Base-by-base conservation (phyloP, 2,113 vertebrate species). In the Origma solitaria region DNA sequence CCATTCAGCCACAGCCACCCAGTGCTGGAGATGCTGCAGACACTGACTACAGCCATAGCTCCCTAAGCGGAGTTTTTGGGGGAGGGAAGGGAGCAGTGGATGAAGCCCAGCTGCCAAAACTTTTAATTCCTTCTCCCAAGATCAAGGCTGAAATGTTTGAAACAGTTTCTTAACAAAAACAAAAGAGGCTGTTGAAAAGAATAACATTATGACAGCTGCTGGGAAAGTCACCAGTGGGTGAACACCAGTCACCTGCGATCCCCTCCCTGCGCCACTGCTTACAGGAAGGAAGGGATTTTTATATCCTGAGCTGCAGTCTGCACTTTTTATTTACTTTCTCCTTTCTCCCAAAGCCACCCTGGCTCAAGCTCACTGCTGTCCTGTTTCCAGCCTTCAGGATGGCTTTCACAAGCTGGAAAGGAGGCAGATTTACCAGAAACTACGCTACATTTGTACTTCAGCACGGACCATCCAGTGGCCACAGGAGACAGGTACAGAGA, bases 151-250 rank as follows among this genome's bases (percentile, higher is more conserved):
- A 96, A 94, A 90, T 54, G 82, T 95, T 91, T 91, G 82, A 94
- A 96, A 83, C 72, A 19, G 83, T 92, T 95, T 88, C 95, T 95
- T 94, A 82, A 82, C 51, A 75, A 95, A 94, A 95, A 91, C 93
- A 96, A 73, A 82, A 94, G 82, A 92, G 92, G 72, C 65, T 72
- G 95, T 42, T 82, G 94, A 94, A 96, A 92, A 95, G 94, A 97
- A 96, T 77, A 96, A 96, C 95, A 94, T 96, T 95, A 92, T 97
- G 97, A 96, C 94, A 97, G 97, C 96, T 97, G 96, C 89, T 83
- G 86, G 87, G 88, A 88, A 86, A 96, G 88, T 23, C 95, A 94
- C 85, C 81, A 90, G 90, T 81, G 86, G 82, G 88, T 84, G 86
- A 96, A 40, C 82, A 65, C 40, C 15, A 37, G 62, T 76, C 76